phyloP scores from a whole-genome alignment of 2,797 vertebrate genomes.

The Sebastes goodei region DNA sequence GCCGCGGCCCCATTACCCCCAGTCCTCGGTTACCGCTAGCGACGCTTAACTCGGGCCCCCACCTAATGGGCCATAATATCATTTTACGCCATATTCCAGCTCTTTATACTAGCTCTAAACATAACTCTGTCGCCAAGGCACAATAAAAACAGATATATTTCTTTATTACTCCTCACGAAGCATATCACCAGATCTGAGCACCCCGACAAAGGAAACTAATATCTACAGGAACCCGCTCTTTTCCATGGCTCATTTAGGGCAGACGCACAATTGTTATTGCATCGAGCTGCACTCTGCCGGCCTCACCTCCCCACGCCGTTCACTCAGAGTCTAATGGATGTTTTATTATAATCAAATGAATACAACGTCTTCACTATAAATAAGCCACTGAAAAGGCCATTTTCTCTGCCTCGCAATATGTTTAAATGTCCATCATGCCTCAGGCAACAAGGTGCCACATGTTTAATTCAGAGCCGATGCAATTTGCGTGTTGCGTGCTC shows the following conservation, averaged over 20 bases:
- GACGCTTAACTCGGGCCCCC: constrained; percentile 72
- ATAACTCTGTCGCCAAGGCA: constrained; percentile 78
- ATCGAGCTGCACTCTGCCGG: constrained; percentile 71
- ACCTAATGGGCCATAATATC: constrained; percentile 84
- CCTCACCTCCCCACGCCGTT: constrained; percentile 66
- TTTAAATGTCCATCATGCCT: constrained; percentile 79
- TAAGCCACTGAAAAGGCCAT: constrained; percentile 85
- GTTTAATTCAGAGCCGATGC: constrained; percentile 80
- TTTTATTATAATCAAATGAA: constrained; percentile 88
- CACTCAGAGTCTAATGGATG: constrained; percentile 76
- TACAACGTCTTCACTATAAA: constrained; percentile 82
- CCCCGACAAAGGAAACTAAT: constrained; percentile 78
- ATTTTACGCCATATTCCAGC: constrained; percentile 80
- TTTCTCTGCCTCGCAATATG: constrained; percentile 76
- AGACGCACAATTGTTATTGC: constrained; percentile 75
- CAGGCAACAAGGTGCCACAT: constrained; percentile 73
- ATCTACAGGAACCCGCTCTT: constrained; percentile 68
- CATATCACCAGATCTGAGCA: constrained; percentile 72
- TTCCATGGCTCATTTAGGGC: constrained; percentile 68
- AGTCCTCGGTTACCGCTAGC: constrained; percentile 74
- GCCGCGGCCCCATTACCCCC: constrained; percentile 78
- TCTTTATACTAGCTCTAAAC: constrained; percentile 82
- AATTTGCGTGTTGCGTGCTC: constrained; percentile 64
- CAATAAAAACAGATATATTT: constrained; percentile 85
- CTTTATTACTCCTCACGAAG: constrained; percentile 81